phyloP scores from a whole-genome alignment of 2,113 vertebrate species.

The Apeltes quadracus region DNA sequence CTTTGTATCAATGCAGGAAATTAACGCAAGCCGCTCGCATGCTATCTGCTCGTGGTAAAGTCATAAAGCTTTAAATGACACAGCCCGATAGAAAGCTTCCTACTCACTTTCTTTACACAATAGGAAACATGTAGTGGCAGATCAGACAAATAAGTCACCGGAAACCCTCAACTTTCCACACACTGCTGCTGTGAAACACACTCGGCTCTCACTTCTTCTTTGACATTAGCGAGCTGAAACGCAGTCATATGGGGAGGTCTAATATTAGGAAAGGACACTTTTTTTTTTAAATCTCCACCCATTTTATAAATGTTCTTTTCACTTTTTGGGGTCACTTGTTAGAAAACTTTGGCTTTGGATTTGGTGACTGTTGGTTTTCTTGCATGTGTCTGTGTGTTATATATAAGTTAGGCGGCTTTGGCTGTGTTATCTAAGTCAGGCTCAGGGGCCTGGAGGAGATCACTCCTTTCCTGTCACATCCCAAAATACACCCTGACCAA shows the following conservation, averaged over 20 bases:
- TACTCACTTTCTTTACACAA: conserved; percentile 19
- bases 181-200: conserved; percentile 11
- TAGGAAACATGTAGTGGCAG: background rate
- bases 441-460: conserved; percentile 31
- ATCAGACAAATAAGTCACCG: conserved; percentile 27
- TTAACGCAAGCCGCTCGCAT: conserved; percentile 39
- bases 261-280: background rate
- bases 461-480: conserved; percentile 63
- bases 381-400: conserved; percentile 18
- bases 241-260: background rate
- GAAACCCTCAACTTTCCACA: conserved; percentile 62
- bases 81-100: background rate
- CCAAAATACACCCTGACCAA: conserved; percentile 78
- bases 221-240: background rate
- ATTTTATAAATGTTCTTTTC: background rate
- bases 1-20: conserved; percentile 51
- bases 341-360: background rate
- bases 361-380: conserved; percentile 13
- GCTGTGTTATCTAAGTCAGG: conserved; percentile 13
- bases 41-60: conserved; percentile 20
- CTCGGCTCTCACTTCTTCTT: conserved; percentile 61
- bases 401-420: conserved; percentile 20
- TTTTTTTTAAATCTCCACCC: background rate
- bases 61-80: conserved; percentile 57
- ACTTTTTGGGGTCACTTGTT: background rate